These are phyloP conservation scores for Piscicola geometra DNA, from an alignment of 2,888 invertebrate genomes.

Conservation along the genomic window DNA sequence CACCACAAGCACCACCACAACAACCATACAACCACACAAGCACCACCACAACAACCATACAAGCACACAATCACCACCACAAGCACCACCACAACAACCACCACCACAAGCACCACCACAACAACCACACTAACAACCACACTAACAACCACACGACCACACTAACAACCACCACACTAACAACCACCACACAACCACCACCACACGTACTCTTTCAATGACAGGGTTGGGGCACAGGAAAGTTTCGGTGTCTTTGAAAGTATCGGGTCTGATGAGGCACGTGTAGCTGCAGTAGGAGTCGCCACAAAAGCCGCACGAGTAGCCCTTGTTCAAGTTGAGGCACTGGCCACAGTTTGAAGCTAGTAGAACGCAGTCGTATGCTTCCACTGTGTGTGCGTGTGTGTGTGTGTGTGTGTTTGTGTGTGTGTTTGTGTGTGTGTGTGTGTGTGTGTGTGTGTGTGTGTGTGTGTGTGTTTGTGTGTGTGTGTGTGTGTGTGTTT, in stretches of 20 bases:
- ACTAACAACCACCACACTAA: background rate
- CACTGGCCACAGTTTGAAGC: conserved; percentile 96
- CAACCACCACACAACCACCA: background rate
- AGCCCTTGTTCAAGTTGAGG: conserved; percentile 80
- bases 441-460: too few relatives aligned
- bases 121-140: too few relatives aligned
- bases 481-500: too few relatives aligned
- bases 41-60: too few relatives aligned
- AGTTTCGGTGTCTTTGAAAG: conserved; percentile 72
- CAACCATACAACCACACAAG: too few relatives aligned
- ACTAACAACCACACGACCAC: background rate
- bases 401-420: background rate
- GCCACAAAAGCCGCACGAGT: conserved; percentile 91
- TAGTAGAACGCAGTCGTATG: conserved; percentile 79
- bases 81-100: too few relatives aligned
- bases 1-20: too few relatives aligned
- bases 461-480: too few relatives aligned
- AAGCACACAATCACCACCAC: too few relatives aligned
- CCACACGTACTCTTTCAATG: conserved; percentile 58
- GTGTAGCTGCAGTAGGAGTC: conserved; percentile 80
- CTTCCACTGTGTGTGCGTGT: conserved; percentile 49
- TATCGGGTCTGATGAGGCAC: conserved; percentile 67
- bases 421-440: too few relatives aligned
- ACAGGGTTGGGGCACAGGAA: conserved; percentile 91
- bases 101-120: too few relatives aligned